Conservation (phyloP, 2,113 vertebrate genomes). For the Ophthalmolycus amberensis region DNA sequence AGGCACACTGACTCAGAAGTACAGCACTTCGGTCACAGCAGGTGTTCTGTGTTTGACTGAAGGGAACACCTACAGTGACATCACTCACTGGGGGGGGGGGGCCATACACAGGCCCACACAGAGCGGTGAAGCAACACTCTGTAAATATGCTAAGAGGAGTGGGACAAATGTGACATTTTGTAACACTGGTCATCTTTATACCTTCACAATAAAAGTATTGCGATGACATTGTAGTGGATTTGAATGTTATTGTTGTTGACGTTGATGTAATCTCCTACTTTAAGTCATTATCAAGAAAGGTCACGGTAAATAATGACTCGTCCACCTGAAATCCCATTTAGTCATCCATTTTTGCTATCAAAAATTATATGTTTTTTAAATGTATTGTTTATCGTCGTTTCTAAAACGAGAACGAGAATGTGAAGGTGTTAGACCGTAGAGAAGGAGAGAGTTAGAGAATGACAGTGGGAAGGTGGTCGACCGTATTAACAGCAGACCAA, state of each 20-base stretch:
- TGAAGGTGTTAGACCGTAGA: too few relatives aligned
- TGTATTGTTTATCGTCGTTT: neutral
- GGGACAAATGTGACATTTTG: neutral
- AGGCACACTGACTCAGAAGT: slow-evolving; percentile 21
- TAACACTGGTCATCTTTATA: neutral
- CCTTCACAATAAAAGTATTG: neutral
- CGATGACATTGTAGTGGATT: neutral
- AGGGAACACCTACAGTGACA: slow-evolving; percentile 51
- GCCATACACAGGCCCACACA: neutral
- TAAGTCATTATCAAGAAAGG: too few relatives aligned
- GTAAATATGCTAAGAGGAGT: neutral
- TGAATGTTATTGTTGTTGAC: neutral
- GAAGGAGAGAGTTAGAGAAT: too few relatives aligned
- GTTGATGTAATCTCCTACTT: neutral
- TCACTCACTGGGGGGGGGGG: slow-evolving; percentile 24
- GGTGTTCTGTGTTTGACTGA: slow-evolving; percentile 36
- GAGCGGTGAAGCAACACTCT: neutral
- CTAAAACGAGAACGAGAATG: too few relatives aligned
- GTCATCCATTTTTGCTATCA: neutral
- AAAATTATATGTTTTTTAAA: neutral
- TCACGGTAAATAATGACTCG: too few relatives aligned
- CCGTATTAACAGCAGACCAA: neutral
- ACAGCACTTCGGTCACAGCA: neutral
- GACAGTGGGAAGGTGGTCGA: neutral
- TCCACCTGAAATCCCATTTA: too few relatives aligned